Evolutionary conservation across 2,888 invertebrate species (phyloP).

Genomic region (Liodrosophila aerea): DNA sequence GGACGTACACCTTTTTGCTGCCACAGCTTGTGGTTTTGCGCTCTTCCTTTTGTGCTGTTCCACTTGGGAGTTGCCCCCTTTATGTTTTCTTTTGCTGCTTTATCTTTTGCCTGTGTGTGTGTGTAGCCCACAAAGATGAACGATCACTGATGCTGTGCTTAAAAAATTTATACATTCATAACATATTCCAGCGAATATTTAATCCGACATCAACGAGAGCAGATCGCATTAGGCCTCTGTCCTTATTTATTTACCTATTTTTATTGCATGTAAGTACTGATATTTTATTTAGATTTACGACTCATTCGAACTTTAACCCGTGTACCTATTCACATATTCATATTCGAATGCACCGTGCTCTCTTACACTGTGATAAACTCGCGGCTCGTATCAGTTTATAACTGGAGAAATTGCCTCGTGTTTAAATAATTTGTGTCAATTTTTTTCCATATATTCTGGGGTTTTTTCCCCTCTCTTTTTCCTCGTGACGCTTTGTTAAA

Average conservation of each 20-base stretch:
- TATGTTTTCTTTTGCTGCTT: constrained; percentile 3
- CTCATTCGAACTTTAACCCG: no score
- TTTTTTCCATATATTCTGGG: constrained; percentile 1
- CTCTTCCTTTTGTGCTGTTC: constrained; percentile 28
- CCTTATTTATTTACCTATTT: no score
- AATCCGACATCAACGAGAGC: background rate
- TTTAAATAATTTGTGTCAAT: constrained; percentile 63
- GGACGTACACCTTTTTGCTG: constrained; percentile 64
- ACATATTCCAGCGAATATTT: background rate
- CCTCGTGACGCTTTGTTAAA: constrained; percentile 42
- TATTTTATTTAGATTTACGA: no score
- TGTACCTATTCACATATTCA: no score
- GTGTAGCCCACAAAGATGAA: constrained; percentile 44
- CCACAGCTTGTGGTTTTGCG: constrained; percentile 52
- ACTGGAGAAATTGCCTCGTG: constrained; percentile 57
- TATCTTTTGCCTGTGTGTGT: constrained; percentile 1
- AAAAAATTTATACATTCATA: constrained; percentile 46
- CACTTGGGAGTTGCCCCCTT: constrained; percentile 36
- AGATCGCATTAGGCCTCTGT: background rate
- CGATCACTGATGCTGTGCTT: constrained; percentile 67
- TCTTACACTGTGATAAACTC: background rate
- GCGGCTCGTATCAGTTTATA: constrained; percentile 13
- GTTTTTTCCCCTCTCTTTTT: background rate
- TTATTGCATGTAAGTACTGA: no score
- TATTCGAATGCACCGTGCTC: no score